Conservation (phyloP, 1,140 invertebrate species). For the Pseudoatta argentina region DNA sequence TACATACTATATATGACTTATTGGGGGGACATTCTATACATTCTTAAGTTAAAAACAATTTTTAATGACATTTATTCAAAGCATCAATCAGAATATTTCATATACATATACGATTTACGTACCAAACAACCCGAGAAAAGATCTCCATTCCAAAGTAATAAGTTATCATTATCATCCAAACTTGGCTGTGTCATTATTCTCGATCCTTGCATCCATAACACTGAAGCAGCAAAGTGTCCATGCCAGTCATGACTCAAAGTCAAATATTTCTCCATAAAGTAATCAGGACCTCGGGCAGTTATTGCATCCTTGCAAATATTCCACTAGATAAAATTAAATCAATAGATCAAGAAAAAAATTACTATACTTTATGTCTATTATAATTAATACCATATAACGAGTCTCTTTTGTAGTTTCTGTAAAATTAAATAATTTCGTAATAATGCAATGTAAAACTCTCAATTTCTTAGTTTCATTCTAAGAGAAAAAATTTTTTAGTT, state of each 20-base stretch:
- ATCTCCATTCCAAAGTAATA: slow-evolving; percentile 94
- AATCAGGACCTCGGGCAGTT: slow-evolving; percentile 86
- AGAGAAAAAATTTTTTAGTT: too few species aligned
- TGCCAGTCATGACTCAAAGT: slow-evolving; percentile 87
- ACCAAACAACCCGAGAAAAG: slow-evolving; percentile 88
- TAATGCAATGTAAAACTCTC: background rate
- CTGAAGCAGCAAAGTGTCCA: slow-evolving; percentile 89
- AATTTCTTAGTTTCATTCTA: background rate
- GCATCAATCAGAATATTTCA: slow-evolving; percentile 10
- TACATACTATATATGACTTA: background rate
- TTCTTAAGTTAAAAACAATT: background rate
- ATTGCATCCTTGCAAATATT: slow-evolving; percentile 81
- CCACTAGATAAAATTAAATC: slow-evolving; percentile 79
- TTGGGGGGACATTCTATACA: background rate
- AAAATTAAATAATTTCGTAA: background rate
- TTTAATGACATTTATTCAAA: background rate
- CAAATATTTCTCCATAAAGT: slow-evolving; percentile 72
- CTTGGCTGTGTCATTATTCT: slow-evolving; percentile 88
- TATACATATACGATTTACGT: slow-evolving; percentile 57
- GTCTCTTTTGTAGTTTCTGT: background rate
- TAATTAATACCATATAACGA: background rate
- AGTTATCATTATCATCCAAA: slow-evolving; percentile 86
- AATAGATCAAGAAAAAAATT: background rate
- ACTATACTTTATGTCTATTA: background rate
- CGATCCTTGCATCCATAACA: slow-evolving; percentile 91